Percentiles rank a stretch among this genome's conserved stretches.
Conservation (phyloP, 2,888 invertebrate genomes). For the Ornithoptera priamus region DNA sequence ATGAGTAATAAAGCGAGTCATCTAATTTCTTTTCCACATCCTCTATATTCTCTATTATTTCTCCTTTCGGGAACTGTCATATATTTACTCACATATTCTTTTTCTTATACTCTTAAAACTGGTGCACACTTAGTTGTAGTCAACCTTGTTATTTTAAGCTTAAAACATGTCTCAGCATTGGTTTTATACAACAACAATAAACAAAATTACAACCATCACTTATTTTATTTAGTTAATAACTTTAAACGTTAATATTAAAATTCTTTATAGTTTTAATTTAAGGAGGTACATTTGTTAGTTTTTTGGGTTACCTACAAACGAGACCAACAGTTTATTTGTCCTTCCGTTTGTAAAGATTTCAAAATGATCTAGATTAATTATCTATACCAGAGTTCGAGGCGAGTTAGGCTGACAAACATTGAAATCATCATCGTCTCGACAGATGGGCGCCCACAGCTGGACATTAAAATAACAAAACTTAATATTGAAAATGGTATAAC, state of each 20-base stretch:
- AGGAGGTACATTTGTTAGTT: too few species aligned
- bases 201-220: neutral
- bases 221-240: neutral
- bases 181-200: constrained; percentile 1
- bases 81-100: neutral
- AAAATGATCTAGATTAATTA: too few species aligned
- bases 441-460: too few species aligned
- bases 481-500: too few species aligned
- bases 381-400: too few species aligned
- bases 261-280: too few species aligned
- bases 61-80: neutral
- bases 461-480: too few species aligned
- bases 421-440: too few species aligned
- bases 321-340: too few species aligned
- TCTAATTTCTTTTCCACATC: constrained; percentile 37
- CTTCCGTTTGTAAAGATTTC: too few species aligned
- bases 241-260: neutral
- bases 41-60: neutral
- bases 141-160: neutral
- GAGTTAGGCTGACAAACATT: too few species aligned
- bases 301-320: too few species aligned
- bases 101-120: neutral
- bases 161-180: neutral
- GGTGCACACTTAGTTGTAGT: neutral
- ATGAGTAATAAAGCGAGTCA: constrained; percentile 66